Evolutionary conservation across 2,888 invertebrate genomes (phyloP).

Genomic region (Pyrgus malvae): DNA sequence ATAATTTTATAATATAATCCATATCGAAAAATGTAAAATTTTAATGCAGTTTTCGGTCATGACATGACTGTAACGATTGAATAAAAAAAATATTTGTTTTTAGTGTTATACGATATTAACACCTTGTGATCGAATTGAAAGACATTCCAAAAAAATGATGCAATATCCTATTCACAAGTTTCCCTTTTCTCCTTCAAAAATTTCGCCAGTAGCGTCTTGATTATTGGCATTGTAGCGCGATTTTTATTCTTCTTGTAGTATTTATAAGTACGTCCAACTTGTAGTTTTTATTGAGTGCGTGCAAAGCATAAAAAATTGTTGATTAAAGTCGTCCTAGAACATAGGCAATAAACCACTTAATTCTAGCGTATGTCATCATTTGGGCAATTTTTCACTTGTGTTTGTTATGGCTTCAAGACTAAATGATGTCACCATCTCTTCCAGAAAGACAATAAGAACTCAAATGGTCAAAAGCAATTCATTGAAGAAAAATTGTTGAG

Average conservation of each 20-base stretch:
- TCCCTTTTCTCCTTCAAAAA: not conserved
- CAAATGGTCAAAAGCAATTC: too few relatives aligned
- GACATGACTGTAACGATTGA: too few relatives aligned
- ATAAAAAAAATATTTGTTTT: too few relatives aligned
- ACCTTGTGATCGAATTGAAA: too few relatives aligned
- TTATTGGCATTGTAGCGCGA: not conserved
- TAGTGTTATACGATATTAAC: too few relatives aligned
- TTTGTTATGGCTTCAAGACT: slow-evolving; percentile 1
- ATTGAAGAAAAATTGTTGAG: too few relatives aligned
- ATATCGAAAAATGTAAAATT: too few relatives aligned
- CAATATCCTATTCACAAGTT: too few relatives aligned
- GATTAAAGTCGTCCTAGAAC: slow-evolving; percentile 11
- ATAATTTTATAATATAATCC: too few relatives aligned
- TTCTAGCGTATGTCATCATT: slow-evolving; percentile 21
- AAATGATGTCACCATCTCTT: slow-evolving; percentile 10
- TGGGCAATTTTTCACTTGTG: slow-evolving; percentile 27
- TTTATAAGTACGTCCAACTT: slow-evolving; percentile 6
- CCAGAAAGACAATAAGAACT: not conserved
- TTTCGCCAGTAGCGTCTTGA: not conserved
- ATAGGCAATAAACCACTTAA: slow-evolving; percentile 17
- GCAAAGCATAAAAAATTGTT: slow-evolving; percentile 14
- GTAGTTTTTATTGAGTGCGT: not conserved
- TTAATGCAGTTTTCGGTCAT: too few relatives aligned
- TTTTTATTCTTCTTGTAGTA: not conserved
- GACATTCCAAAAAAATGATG: too few relatives aligned